phyloP scores from a whole-genome alignment of 2,113 vertebrate genomes.

The Spermophilus dauricus region DNA sequence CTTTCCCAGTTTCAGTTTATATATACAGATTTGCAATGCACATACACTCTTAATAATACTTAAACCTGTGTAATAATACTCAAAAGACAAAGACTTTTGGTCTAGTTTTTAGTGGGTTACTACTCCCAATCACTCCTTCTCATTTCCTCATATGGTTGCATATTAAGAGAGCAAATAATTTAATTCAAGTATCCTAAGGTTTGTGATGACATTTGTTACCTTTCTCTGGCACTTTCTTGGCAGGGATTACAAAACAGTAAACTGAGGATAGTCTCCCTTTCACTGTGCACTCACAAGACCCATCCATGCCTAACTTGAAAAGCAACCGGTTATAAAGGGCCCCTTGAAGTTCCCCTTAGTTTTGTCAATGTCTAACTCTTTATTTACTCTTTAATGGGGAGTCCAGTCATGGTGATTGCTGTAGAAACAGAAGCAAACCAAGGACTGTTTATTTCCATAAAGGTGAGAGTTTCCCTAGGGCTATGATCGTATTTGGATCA shows the following conservation, averaged over 20 bases:
- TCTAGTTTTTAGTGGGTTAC: not conserved
- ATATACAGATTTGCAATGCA: not conserved
- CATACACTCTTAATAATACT: not conserved
- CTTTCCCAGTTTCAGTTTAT: not conserved
- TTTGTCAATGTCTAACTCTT: constrained; percentile 15
- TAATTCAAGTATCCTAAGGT: not conserved
- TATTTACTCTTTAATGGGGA: not conserved
- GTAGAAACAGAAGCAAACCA: not conserved
- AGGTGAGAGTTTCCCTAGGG: not conserved
- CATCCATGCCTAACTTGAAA: not conserved
- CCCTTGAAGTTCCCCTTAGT: not conserved
- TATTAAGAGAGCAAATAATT: constrained; percentile 23
- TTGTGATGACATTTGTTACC: not conserved
- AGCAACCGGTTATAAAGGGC: not conserved
- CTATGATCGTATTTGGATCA: not conserved
- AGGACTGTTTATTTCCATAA: not conserved
- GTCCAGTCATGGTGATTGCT: not conserved
- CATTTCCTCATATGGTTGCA: not conserved
- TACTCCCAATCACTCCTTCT: not conserved
- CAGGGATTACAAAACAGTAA: not conserved
- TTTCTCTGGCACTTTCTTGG: not conserved
- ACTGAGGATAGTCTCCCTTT: not conserved
- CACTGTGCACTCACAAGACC: too few species aligned
- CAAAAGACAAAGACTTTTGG: not conserved
- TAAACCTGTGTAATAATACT: not conserved